Percentiles rank a stretch among this genome's conserved stretches.
Conservation (phyloP, 23 tunicate genomes). For the Diplosoma virens region DNA sequence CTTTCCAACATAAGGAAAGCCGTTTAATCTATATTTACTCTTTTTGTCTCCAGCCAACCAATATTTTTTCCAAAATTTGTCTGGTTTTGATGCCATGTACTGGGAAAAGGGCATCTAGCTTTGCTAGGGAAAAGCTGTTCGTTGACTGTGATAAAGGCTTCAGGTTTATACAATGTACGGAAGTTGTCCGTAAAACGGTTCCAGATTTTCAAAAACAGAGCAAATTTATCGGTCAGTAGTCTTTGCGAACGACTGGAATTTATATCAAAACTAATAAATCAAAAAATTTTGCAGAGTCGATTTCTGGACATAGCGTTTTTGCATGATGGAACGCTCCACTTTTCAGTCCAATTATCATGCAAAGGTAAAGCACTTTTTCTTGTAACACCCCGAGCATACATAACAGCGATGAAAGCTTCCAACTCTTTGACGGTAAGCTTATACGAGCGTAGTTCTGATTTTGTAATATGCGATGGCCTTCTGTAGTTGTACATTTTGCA, state of each 20-base stretch:
- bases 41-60: slow-evolving; percentile 24
- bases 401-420: slow-evolving; percentile 29
- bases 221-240: slow-evolving; percentile 30
- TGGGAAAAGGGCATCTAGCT: slow-evolving; percentile 21
- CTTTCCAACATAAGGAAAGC: slow-evolving; percentile 19
- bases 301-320: slow-evolving; percentile 25
- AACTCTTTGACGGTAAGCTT: slow-evolving; percentile 18
- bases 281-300: slow-evolving; percentile 19
- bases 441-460: slow-evolving; percentile 22
- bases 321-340: slow-evolving; percentile 20
- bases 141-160: slow-evolving; percentile 25
- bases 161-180: slow-evolving; percentile 27
- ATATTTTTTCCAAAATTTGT: slow-evolving; percentile 6
- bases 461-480: slow-evolving; percentile 23
- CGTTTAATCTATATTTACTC: slow-evolving; percentile 17
- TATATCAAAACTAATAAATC: slow-evolving; percentile 18
- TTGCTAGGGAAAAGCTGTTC: slow-evolving; percentile 27
- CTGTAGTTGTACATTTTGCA: slow-evolving; percentile 16
- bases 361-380: slow-evolving; percentile 21
- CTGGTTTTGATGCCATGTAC: slow-evolving; percentile 16
- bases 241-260: slow-evolving; percentile 34
- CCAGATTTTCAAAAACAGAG: slow-evolving; percentile 21
- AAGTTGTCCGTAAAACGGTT: slow-evolving; percentile 12
- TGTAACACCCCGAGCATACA: slow-evolving; percentile 28
- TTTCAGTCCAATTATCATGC: slow-evolving; percentile 32